These are phyloP conservation scores for Peucedramus taeniatus DNA, from an alignment of 2,113 vertebrate genomes.

Conservation along the genomic window DNA sequence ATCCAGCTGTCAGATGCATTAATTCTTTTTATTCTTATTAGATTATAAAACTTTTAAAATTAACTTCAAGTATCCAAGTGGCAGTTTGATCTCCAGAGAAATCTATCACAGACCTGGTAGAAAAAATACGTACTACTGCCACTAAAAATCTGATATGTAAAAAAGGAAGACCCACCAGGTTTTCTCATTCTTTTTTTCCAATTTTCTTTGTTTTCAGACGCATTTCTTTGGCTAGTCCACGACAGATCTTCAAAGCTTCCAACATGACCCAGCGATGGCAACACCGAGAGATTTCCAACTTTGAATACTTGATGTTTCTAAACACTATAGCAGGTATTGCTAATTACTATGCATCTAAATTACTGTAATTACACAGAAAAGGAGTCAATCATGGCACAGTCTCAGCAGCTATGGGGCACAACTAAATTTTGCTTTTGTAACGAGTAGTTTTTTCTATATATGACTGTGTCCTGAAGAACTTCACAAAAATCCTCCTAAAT, in stretches of 20 bases:
- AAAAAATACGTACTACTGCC: background rate
- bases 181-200: background rate
- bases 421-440: background rate
- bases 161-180: background rate
- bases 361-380: background rate
- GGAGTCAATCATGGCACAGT: background rate
- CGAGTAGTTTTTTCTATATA: background rate
- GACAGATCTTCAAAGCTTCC: conserved; percentile 95
- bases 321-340: conserved; percentile 91
- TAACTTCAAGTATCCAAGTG: background rate
- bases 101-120: background rate
- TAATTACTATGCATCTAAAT: background rate
- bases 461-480: background rate
- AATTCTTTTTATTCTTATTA: conserved; percentile 3
- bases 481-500: background rate
- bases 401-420: background rate
- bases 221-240: conserved; percentile 91
- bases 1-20: conserved; percentile 24
- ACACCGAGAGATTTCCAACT: conserved; percentile 95
- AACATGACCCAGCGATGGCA: conserved; percentile 98
- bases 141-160: background rate
- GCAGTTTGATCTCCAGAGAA: background rate
- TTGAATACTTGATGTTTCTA: conserved; percentile 95
- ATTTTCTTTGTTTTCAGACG: conserved; percentile 71
- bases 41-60: conserved; percentile 3